Base-by-base conservation (phyloP, 2,888 invertebrate species). In the Bombylius discolor region DNA sequence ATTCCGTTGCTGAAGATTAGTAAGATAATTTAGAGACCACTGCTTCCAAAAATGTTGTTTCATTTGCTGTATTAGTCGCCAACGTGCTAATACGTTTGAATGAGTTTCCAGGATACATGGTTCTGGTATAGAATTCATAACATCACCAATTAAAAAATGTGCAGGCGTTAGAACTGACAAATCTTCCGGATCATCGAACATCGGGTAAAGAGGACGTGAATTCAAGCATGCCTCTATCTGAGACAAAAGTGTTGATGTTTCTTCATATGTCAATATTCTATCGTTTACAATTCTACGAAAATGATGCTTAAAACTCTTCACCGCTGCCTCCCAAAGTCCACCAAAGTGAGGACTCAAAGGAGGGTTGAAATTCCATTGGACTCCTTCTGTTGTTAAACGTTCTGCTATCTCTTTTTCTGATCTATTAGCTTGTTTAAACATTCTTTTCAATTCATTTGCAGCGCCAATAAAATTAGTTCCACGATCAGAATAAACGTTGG, bases 311-410 rank as follows among this genome's bases (percentile, higher is more conserved):
- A 67, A n/a, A n/a, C n/a, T n/a, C n/a, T n/a, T n/a, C n/a, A n/a
- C n/a, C n/a, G n/a, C n/a, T n/a, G n/a, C n/a, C n/a, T n/a, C n/a
- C n/a, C n/a, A n/a, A 4, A 67, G 45, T 5, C 67, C 67, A 7
- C 67, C 65, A 52, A 64, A 65, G 53, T 68, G 65, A 1, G 66
- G 64, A 11, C 65, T 57, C 9, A 49, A 42, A 5, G 67, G 64
- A 4, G 67, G 66, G 44, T 60, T 66, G 45, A 68, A 70, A 34
- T 64, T 58, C 67, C 68, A 70, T 14, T 48, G 14, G 3, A 23
- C 23, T 31, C 48, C 48, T 5, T 48, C 31, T 31, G 48, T 48
- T 5, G 12, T 6, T 6, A 12, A 13, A 8, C 4, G 4, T 6
- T 5, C 11, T 4, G 7, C 4, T 3, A 23, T 31, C 2, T 48